Conservation (phyloP, 2,888 invertebrate species). For the Drosophila trichaetosa region DNA sequence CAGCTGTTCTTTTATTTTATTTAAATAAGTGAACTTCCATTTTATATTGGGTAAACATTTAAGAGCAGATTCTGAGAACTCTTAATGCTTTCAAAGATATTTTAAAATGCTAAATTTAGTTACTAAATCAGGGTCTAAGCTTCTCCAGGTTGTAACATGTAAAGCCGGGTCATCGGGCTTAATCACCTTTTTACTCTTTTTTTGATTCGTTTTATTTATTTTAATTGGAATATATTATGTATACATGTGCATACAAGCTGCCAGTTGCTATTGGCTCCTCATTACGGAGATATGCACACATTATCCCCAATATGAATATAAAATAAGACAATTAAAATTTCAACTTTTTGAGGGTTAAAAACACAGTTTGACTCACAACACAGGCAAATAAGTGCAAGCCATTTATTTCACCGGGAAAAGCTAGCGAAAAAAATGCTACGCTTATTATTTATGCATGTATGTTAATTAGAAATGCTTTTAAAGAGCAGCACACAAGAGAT, state of each 20-base stretch:
- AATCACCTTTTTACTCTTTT: neutral
- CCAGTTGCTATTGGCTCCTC: neutral
- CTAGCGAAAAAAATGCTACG: conserved; percentile 54
- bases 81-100: neutral
- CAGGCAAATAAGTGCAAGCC: conserved; percentile 62
- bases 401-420: conserved; percentile 52
- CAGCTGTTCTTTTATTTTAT: too few species aligned
- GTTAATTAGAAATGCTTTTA: conserved; percentile 80
- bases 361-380: neutral
- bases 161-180: neutral
- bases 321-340: conserved; percentile 25
- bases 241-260: too few species aligned
- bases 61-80: neutral
- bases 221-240: neutral
- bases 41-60: neutral
- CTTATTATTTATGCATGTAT: conserved; percentile 76
- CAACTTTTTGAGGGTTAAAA: conserved; percentile 9
- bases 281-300: neutral
- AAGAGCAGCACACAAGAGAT: conserved; percentile 72
- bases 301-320: conserved; percentile 19
- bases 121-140: neutral
- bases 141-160: neutral
- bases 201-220: neutral
- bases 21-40: neutral
- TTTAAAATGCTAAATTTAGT: neutral